phyloP scores from a whole-genome alignment of 2,113 vertebrate genomes.

The Centrocercus urophasianus region DNA sequence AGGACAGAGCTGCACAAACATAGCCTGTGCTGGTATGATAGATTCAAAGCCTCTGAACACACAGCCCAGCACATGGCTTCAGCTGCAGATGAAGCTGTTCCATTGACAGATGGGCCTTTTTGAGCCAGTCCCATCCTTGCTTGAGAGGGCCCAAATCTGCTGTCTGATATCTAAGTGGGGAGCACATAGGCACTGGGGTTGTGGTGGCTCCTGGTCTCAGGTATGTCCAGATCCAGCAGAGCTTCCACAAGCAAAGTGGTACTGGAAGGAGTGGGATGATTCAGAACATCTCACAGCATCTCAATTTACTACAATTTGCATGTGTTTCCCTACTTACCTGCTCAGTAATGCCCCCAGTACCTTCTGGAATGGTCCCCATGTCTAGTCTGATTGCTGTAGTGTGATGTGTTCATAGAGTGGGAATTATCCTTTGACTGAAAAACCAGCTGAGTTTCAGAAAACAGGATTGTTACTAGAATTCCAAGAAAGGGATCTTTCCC shows the following conservation, averaged over 20 bases:
- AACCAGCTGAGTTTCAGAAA: neutral
- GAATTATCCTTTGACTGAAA: neutral
- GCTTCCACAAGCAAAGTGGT: neutral
- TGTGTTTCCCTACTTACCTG: neutral
- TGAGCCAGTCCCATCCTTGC: neutral
- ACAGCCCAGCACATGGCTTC: neutral
- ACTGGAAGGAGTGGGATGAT: accelerated
- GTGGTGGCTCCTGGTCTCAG: neutral
- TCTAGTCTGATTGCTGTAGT: neutral
- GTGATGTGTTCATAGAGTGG: neutral
- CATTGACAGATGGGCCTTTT: too few species aligned
- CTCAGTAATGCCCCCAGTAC: neutral
- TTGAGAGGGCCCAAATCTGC: neutral
- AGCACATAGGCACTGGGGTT: neutral
- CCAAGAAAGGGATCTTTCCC: neutral
- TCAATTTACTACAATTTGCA: neutral
- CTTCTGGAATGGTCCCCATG: neutral
- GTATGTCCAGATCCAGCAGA: neutral
- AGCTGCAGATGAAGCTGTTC: neutral
- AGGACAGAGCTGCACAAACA: neutral
- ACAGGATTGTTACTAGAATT: neutral
- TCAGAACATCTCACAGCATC: neutral
- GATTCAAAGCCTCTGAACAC: neutral
- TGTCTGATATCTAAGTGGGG: neutral
- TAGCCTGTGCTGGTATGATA: accelerated